phyloP scores from a whole-genome alignment of 1,140 invertebrate species.

The Cataglyphis hispanica region DNA sequence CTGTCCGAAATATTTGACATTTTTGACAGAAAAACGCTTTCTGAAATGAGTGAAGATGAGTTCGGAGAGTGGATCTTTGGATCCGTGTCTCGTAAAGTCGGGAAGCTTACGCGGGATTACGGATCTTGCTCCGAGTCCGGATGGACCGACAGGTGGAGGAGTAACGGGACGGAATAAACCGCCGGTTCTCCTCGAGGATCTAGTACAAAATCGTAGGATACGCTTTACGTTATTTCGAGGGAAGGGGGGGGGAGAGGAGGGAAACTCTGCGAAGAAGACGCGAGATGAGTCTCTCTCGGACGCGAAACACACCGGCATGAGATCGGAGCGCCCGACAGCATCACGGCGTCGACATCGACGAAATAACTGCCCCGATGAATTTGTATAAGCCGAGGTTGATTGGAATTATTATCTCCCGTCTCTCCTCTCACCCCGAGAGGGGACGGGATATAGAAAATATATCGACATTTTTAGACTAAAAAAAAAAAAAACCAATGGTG shows the following conservation, averaged over 20 bases:
- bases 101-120: too few relatives aligned
- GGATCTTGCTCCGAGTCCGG: background rate
- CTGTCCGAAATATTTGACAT: too few relatives aligned
- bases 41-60: too few relatives aligned
- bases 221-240: constrained; percentile 50
- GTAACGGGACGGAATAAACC: background rate
- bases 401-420: constrained; percentile 47
- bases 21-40: too few relatives aligned
- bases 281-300: background rate
- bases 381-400: constrained; percentile 71
- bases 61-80: background rate
- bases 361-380: constrained; percentile 62
- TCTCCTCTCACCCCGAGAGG: background rate
- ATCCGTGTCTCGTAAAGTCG: too few relatives aligned
- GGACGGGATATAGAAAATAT: constrained; percentile 58
- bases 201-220: constrained; percentile 67
- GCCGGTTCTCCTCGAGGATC: constrained; percentile 14
- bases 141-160: constrained; percentile 20
- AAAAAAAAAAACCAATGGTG: too few relatives aligned
- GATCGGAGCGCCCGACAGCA: constrained; percentile 35
- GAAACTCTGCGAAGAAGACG: background rate
- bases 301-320: constrained; percentile 6
- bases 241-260: too few relatives aligned
- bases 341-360: constrained; percentile 43
- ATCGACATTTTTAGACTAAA: constrained; percentile 67